Base-by-base conservation (phyloP, 2,113 vertebrate genomes). In the Girardinichthys multiradiatus region DNA sequence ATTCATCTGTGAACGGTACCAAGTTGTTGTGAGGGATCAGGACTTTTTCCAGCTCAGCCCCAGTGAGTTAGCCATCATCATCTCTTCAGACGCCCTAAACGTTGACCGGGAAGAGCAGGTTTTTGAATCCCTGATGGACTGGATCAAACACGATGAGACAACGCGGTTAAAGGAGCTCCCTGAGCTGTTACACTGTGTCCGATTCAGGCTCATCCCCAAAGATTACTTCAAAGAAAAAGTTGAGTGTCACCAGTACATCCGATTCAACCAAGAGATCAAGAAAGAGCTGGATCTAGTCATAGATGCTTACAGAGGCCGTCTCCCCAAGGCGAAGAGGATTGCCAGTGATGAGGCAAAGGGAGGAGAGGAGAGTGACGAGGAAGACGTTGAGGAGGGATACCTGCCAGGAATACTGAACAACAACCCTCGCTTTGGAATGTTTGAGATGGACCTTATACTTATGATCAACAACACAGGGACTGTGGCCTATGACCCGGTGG, bases 391-490 rank as follows among this genome's bases (percentile, higher is more conserved):
- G 6, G 93, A 96, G 4, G 94, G 94, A 0, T 71, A 90, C 59
- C 93, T 98, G 6, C 97, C 97, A 0, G 97, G 96, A 11, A 96
- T 99, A 76, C 90, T 99, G 74, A 99, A 99, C 2, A 94, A 99
- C 85, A 98, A 97, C 0, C 95, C 96, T 85, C 95, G 98, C 58
- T 99, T 99, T 29, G 98, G 98, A 73, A 99, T 99, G 98, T 99
- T 98, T 90, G 93, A 96, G 21, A 95, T 95, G 68, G 96, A 99
- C 72, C 93, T 99, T 15, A 95, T 99, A 70, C 94, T 99, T 75
- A 96, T 99, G 96, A 93, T 99, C 84, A 98, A 94, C 0, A 92
- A 95, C 85, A 95, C 91, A 0, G 98, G 97, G 2, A 95, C 96
- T 0, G 95, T 98, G 81, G 98, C 96, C 45, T 99, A 99, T 0